Evolutionary conservation across 1,140 invertebrate genomes (phyloP), one percentile per base, ranked within the genome.

Genomic region (Pogonus chalceus): DNA sequence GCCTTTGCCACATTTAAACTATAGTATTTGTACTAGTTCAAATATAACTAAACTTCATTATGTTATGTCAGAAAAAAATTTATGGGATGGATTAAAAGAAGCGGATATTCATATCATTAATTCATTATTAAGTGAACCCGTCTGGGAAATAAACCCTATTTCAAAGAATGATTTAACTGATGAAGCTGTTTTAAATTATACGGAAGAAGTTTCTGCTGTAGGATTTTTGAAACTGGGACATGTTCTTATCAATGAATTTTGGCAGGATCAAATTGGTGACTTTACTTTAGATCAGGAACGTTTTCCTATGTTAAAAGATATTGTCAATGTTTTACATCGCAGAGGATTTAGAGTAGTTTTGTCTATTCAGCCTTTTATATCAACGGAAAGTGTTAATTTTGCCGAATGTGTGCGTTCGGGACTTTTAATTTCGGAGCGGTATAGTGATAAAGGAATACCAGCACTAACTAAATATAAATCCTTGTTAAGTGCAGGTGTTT

Each of bases 271-370:
- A 65, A 78, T 87, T 2, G 89, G 89, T 0, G 89, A 92, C 67
- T 80, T 90, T 35, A 74, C 78, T 0, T 72, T 91, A 9, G 88
- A 92, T 64, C 71, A 72, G 1, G 72, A 72, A 7, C 65, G 87
- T 37, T 92, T 92, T 64, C 80, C 84, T 10, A 83, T 79, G 0
- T 79, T 91, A 62, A 80, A 82, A 26, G 80, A 86, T 52, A 89
- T 85, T 2, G 82, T 92, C 2, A 82, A 88, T 60, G 85, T 90
- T 39, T 79, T 92, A 21, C 85, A 87, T 56, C 75, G 89, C 26
- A 73, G 90, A 60, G 90, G 90, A 1, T 93, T 92, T 52, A 82
- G 87, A 65, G 85, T 92, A 20, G 84, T 87, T 0, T 82, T 92
- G 57, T 84, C 87, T 0, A 79, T 92, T 1, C 87, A 90, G 59